These are phyloP conservation scores for Xylophagus ater DNA, from an alignment of 2,888 invertebrate genomes.

Conservation along the genomic window DNA sequence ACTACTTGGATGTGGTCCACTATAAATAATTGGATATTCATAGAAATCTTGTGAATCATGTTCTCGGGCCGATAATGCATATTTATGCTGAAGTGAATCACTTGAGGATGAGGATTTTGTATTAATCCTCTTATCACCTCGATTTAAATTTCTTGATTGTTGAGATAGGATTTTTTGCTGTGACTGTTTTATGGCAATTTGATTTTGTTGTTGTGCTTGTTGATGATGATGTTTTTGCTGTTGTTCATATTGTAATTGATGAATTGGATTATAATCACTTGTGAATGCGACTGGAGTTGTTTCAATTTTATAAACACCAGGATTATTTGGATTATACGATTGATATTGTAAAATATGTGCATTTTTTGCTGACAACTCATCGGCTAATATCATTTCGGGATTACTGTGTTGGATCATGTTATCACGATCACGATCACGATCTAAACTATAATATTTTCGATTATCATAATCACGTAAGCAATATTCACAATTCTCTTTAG, in stretches of 20 bases:
- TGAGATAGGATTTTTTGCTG: no score
- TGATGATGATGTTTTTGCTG: slow-evolving; percentile 13
- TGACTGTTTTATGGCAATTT: no score
- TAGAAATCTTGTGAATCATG: slow-evolving; percentile 14
- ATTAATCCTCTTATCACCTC: slow-evolving; percentile 21
- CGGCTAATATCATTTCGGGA: not conserved
- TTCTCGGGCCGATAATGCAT: slow-evolving; percentile 12
- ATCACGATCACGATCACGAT: not conserved
- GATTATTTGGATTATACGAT: slow-evolving; percentile 39
- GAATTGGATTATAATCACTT: slow-evolving; percentile 37
- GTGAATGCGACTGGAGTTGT: slow-evolving; percentile 39
- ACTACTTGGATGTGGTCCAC: no score
- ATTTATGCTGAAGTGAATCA: slow-evolving; percentile 36
- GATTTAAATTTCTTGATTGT: slow-evolving; percentile 9
- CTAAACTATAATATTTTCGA: slow-evolving; percentile 4
- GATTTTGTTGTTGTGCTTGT: slow-evolving; percentile 17
- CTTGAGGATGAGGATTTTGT: slow-evolving; percentile 40
- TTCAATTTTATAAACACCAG: slow-evolving; percentile 39
- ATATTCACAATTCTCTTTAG: slow-evolving; percentile 33
- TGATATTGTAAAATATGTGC: slow-evolving; percentile 38
- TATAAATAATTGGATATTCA: slow-evolving; percentile 28
- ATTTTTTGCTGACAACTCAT: slow-evolving; percentile 8
- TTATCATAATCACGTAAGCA: slow-evolving; percentile 22
- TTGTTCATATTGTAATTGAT: slow-evolving; percentile 31
- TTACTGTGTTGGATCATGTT: not conserved